Evolutionary conservation across 1,140 invertebrate genomes (phyloP).

Genomic region (Drosophila pachea): DNA sequence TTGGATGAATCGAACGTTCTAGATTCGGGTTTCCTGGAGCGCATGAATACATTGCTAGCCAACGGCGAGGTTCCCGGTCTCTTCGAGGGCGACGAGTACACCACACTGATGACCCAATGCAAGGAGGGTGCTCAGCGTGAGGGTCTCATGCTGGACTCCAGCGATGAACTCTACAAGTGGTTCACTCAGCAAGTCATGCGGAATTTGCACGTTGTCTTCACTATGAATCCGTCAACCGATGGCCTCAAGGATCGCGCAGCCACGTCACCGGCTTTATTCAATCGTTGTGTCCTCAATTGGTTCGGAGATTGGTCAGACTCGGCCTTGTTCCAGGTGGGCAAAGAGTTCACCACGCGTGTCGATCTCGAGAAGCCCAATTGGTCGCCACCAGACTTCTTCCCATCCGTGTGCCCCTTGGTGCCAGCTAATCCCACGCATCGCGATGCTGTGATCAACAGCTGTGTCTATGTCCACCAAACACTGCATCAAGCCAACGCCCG

Average conservation of each 20-base stretch:
- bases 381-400: slow-evolving; percentile 92
- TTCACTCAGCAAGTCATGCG: slow-evolving; percentile 98
- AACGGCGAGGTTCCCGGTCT: slow-evolving; percentile 97
- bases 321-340: slow-evolving; percentile 93
- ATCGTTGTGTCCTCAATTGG: slow-evolving; percentile 99
- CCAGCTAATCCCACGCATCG: slow-evolving; percentile 89
- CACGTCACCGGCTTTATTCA: slow-evolving; percentile 99
- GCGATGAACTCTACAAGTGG: slow-evolving; percentile 98
- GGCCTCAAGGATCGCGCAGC: slow-evolving; percentile 98
- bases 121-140: slow-evolving; percentile 99
- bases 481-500: slow-evolving; percentile 95
- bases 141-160: slow-evolving; percentile 98
- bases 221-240: slow-evolving; percentile 99
- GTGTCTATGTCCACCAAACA: slow-evolving; percentile 98
- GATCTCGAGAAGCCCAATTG: slow-evolving; percentile 91
- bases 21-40: slow-evolving; percentile 98
- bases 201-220: slow-evolving; percentile 99
- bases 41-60: slow-evolving; percentile 99
- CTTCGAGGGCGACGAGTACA: slow-evolving; percentile 97
- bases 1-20: slow-evolving; percentile 99
- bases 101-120: slow-evolving; percentile 99
- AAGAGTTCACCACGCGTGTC: slow-evolving; percentile 91
- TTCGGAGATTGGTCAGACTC: slow-evolving; percentile 99
- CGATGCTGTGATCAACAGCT: slow-evolving; percentile 98
- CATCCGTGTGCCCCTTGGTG: slow-evolving; percentile 88